Percentiles rank a stretch among this genome's conserved stretches.
These are phyloP conservation scores for Epinephelus moara DNA, from an alignment of 2,113 vertebrate genomes.

Conservation along the genomic window DNA sequence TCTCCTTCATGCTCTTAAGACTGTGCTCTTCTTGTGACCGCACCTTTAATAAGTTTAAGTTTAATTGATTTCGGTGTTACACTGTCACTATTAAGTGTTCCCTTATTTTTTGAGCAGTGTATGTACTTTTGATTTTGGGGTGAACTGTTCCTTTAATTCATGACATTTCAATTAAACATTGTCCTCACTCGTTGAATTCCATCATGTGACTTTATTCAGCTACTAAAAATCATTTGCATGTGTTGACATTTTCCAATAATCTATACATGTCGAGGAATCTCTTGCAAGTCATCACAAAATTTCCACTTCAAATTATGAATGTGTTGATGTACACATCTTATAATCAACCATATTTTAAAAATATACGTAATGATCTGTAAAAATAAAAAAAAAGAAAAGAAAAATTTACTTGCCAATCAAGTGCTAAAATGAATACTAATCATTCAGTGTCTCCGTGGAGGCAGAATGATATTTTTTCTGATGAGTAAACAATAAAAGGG, in stretches of 20 bases:
- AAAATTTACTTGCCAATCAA: conserved; percentile 45
- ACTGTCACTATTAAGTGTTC: too few relatives aligned
- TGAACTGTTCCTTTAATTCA: neutral
- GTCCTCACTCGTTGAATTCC: conserved; percentile 30
- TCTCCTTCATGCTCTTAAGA: too few relatives aligned
- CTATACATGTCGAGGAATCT: conserved; percentile 52
- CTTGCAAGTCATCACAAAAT: conserved; percentile 49
- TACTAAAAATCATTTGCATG: conserved; percentile 65
- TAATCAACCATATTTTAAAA: conserved; percentile 45
- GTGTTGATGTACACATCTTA: conserved; percentile 42
- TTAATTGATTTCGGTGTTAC: too few relatives aligned
- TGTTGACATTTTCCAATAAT: conserved; percentile 59
- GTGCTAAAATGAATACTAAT: conserved; percentile 51
- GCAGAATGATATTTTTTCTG: conserved; percentile 39
- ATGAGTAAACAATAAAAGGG: conserved; percentile 34
- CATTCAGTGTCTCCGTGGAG: conserved; percentile 29
- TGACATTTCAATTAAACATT: neutral
- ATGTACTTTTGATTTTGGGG: too few relatives aligned
- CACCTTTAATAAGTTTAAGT: too few relatives aligned
- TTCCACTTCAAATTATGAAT: conserved; percentile 51
- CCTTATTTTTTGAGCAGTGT: too few relatives aligned
- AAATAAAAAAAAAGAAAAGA: conserved; percentile 25
- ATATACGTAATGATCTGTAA: conserved; percentile 51
- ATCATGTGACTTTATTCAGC: conserved; percentile 78
- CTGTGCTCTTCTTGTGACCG: too few relatives aligned